Base-by-base conservation (phyloP, 1,140 invertebrate genomes). In the Protaetia brevitarsis region DNA sequence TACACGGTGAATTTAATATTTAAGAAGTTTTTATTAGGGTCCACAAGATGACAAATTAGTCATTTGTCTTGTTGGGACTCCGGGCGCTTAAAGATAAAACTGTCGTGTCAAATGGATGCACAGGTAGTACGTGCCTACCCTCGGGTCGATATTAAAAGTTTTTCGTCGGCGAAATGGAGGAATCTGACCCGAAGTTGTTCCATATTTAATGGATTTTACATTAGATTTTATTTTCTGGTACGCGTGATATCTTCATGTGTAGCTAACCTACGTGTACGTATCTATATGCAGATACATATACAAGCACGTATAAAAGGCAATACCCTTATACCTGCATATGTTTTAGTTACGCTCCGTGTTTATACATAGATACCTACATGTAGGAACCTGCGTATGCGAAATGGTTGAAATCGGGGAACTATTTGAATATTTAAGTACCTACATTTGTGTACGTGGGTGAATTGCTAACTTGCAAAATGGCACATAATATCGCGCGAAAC, bases 21-120 rank as follows among this genome's bases (percentile, higher is more conserved):
- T 60, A 60, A 60, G 58, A 60, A 29, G 58, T 60, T 60, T 60
- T 60, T 60, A 60, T 60, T 60, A 60, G 30, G 19, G n/a, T 60
- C 28, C n/a, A 11, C 21, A 29, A 8, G 58, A 60, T 60, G 58
- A 60, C 58, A 60, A 60, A 60, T 60, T 60, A 60, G 26, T 10
- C 58, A 60, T 60, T 60, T 60, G 21, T 29, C 58, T 60, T 60
- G 27, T 5, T 1, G 58, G 16, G 58, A 30, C 58, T 34, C 26
- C 21, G n/a, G 58, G 26, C 58, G 26, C 13, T 60, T 10, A n/a
- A 34, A 60, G 58, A 60, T 60, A 60, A 60, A 60, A 60, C 58
- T 60, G 58, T 60, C 58, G 58, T 19, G 58, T 60, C 58, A 60
- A 60, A 60, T 60, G 58, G 30, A 60, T 60, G 58, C 58, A 34